Evolutionary conservation across 2,113 vertebrate species (phyloP), one percentile per base, ranked within the genome.

Genomic region (Struthidea cinerea): DNA sequence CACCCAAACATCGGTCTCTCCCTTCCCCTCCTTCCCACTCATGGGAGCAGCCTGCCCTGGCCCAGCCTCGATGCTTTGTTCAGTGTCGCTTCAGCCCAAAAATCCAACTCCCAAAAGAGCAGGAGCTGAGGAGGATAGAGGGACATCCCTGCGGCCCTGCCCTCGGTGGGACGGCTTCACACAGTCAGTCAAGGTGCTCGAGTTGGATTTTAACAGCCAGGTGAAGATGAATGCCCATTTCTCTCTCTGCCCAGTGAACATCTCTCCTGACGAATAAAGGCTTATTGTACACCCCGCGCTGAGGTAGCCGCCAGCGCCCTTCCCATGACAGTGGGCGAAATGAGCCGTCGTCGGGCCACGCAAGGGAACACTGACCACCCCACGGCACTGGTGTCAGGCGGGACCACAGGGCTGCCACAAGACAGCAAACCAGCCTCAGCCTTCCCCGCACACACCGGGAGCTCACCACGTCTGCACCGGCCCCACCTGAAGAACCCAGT

Each of bases 321-420:
- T 47, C 9, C 49, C 33, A 2, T 4, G 53, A 32, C 19, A 20
- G 6, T 2, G 8, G 4, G 22, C 0, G 1, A 22, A 20, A 37
- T 1, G 24, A 64, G 55, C 46, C 5, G 6, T 9, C 5, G 0
- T 13, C 10, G 28, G 5, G 37, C n/a, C 28, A 11, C 0, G 0
- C 41, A 14, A 37, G 20, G 55, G n/a, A 64, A 3, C 10, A 3
- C 2, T 0, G 5, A 18, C 23, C 30, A 1, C 1, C 4, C 8
- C 44, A 10, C 0, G 10, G 71, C 11, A 20, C n/a, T 1, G 47
- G 19, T 3, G 52, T n/a, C 1, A 1, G 46, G 52, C 1, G 4
- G 39, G 16, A 53, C 4, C 46, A 2, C 10, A 4, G 71, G 10
- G 61, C 49, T 3, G 14, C 14, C 10, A 2, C 39, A 11, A 0